These are phyloP conservation scores for Danio kyathit DNA, from an alignment of 2,797 vertebrate genomes.

Conservation along the genomic window DNA sequence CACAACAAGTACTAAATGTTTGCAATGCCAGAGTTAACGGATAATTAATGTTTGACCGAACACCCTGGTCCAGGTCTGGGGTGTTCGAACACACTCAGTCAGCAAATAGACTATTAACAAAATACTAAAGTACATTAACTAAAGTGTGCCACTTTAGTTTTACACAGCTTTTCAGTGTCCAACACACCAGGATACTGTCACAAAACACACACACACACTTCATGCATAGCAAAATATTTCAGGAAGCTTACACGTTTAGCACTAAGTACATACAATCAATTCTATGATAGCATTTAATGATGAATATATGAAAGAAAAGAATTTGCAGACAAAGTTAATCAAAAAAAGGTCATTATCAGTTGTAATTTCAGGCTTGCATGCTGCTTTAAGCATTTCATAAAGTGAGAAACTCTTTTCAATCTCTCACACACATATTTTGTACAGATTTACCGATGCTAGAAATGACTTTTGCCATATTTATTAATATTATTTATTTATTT, in stretches of 20 bases:
- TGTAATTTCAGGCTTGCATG: neutral
- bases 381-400: neutral
- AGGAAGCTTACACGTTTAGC: neutral
- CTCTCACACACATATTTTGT: neutral
- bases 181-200: too few relatives aligned
- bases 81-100: neutral
- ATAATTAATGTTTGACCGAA: slow-evolving; percentile 31
- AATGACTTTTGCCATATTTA: neutral
- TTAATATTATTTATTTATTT: too few relatives aligned
- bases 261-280: neutral
- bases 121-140: slow-evolving; percentile 4
- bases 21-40: neutral
- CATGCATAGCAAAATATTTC: too few relatives aligned
- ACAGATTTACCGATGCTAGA: neutral
- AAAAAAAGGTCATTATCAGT: neutral
- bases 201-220: too few relatives aligned
- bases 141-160: neutral
- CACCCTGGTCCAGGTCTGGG: neutral
- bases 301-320: neutral
- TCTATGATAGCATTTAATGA: neutral
- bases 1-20: neutral
- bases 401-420: neutral
- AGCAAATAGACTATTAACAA: slow-evolving; percentile 24
- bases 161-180: too few relatives aligned
- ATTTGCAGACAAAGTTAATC: neutral